phyloP scores from a whole-genome alignment of 2,113 vertebrate genomes.

The Callionymus lyra region DNA sequence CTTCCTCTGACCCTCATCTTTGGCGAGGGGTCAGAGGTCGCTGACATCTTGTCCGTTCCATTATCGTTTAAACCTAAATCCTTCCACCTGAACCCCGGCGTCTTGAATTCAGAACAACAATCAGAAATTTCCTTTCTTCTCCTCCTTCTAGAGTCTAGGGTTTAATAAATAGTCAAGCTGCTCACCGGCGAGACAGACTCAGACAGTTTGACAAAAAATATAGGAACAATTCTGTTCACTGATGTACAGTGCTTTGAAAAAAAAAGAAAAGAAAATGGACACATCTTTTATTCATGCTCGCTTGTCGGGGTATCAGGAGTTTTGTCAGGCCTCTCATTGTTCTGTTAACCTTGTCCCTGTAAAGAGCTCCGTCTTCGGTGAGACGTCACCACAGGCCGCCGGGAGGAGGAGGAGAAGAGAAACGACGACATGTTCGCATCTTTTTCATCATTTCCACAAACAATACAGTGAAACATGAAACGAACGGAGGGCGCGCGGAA shows the following conservation, averaged over 20 bases:
- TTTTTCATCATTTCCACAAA: no score
- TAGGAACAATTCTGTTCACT: slow-evolving; percentile 25
- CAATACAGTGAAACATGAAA: no score
- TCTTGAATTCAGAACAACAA: slow-evolving; percentile 3
- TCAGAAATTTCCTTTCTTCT: no score
- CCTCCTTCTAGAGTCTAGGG: slow-evolving; percentile 18
- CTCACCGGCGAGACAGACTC: slow-evolving; percentile 21
- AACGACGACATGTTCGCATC: neutral
- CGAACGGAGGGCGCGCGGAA: no score
- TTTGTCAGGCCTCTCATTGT: slow-evolving; percentile 55
- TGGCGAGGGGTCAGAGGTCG: no score
- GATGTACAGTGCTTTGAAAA: slow-evolving; percentile 14
- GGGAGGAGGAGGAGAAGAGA: neutral
- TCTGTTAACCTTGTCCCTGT: slow-evolving; percentile 51
- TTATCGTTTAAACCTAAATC: no score
- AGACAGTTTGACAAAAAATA: slow-evolving; percentile 8
- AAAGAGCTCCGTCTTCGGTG: slow-evolving; percentile 46
- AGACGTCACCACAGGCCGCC: slow-evolving; percentile 36
- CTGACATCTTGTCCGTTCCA: no score
- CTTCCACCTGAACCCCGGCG: no score
- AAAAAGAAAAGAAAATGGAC: slow-evolving; percentile 15
- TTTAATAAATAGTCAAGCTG: slow-evolving; percentile 16
- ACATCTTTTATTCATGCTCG: slow-evolving; percentile 58
- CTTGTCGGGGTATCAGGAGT: slow-evolving; percentile 57
- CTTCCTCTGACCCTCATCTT: no score